These are phyloP conservation scores for Molorchus minor DNA, from an alignment of 2,888 invertebrate genomes.

Conservation along the genomic window DNA sequence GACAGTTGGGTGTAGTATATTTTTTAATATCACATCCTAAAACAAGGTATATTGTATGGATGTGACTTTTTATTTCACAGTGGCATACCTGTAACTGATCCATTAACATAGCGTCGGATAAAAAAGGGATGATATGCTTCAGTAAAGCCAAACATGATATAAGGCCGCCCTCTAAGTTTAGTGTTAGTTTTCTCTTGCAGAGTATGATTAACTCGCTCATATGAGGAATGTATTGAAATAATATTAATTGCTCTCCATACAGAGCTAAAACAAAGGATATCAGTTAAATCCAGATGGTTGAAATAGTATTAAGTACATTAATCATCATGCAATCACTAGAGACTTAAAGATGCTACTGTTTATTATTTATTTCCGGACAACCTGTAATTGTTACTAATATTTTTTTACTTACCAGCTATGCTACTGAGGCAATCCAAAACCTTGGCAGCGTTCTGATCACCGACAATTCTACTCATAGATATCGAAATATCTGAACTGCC, in stretches of 20 bases:
- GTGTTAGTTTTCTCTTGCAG: slow-evolving; percentile 81
- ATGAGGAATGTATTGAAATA: slow-evolving; percentile 90
- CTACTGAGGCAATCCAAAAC: slow-evolving; percentile 91
- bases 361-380: too few species aligned
- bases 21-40: slow-evolving; percentile 86
- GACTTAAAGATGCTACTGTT: too few species aligned
- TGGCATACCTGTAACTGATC: slow-evolving; percentile 80
- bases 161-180: slow-evolving; percentile 87
- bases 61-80: too few species aligned
- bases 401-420: slow-evolving; percentile 76
- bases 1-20: slow-evolving; percentile 84
- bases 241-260: slow-evolving; percentile 88
- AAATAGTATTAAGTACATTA: too few species aligned
- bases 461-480: slow-evolving; percentile 72
- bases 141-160: slow-evolving; percentile 84
- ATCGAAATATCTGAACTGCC: slow-evolving; percentile 68
- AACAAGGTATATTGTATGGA: slow-evolving; percentile 41
- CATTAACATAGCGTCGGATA: slow-evolving; percentile 87
- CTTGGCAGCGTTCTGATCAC: slow-evolving; percentile 84
- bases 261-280: slow-evolving; percentile 76
- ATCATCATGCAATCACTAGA: too few species aligned
- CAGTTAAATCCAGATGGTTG: too few species aligned
- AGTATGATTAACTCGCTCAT: slow-evolving; percentile 85
- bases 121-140: slow-evolving; percentile 81
- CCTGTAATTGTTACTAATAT: too few species aligned